A percentile compares a stretch with the other conserved stretches of the same genome.
These are phyloP conservation scores for Villa cingulata DNA, from an alignment of 2,888 invertebrate species.

Conservation along the genomic window DNA sequence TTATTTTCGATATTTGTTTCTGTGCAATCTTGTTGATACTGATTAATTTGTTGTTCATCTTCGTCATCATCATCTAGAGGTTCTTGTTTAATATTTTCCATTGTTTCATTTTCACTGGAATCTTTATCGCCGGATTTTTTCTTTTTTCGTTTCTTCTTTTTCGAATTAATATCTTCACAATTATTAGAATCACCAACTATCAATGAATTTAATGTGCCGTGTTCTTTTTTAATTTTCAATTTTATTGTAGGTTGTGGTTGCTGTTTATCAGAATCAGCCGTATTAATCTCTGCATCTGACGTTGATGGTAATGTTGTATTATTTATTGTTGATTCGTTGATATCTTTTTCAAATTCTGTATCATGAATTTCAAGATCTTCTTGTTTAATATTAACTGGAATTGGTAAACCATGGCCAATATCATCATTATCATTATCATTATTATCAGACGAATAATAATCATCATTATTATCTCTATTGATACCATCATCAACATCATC, in stretches of 20 bases:
- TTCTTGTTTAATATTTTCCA: not conserved
- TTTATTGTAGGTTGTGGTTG: conserved; percentile 22
- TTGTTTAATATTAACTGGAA: conserved; percentile 20
- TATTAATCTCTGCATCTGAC: conserved; percentile 4
- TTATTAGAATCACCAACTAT: conserved; percentile 26
- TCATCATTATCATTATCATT: no score
- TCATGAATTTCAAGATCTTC: conserved; percentile 13
- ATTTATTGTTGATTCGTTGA: not conserved
- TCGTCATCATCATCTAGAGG: not conserved
- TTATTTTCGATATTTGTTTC: no score
- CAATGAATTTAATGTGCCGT: conserved; percentile 32
- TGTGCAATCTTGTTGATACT: no score
- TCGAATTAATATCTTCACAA: conserved; percentile 18
- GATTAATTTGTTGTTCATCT: not conserved
- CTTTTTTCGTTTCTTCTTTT: conserved; percentile 27
- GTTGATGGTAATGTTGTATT: not conserved
- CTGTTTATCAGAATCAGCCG: conserved; percentile 11
- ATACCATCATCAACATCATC: not conserved
- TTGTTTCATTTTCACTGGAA: no score
- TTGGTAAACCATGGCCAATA: conserved; percentile 6
- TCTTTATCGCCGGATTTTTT: not conserved
- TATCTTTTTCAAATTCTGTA: not conserved
- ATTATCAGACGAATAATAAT: not conserved
- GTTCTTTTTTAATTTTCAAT: conserved; percentile 33
- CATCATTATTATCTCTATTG: no score